Conservation (phyloP, 2,888 invertebrate species). For the Brachycybe producta region DNA sequence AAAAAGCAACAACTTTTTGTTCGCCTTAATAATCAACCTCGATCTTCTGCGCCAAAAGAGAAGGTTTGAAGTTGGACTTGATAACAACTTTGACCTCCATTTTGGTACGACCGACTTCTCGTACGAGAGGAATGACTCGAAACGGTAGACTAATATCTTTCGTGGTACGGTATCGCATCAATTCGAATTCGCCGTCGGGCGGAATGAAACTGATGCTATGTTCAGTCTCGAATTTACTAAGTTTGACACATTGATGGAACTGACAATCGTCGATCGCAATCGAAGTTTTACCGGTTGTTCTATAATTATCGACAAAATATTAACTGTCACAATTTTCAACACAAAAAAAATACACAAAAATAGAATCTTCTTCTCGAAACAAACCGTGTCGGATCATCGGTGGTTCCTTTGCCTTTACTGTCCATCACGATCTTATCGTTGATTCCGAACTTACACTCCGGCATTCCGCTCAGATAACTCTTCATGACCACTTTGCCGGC, state of each 20-base stretch:
- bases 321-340: background rate
- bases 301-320: background rate
- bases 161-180: conserved; percentile 99
- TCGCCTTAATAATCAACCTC: conserved; percentile 49
- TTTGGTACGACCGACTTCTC: conserved; percentile 95
- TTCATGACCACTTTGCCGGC: conserved; percentile 99
- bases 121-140: conserved; percentile 94
- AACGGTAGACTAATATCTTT: conserved; percentile 99
- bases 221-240: conserved; percentile 99
- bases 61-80: conserved; percentile 98
- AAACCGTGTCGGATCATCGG: conserved; percentile 18
- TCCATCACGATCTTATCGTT: conserved; percentile 99
- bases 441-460: conserved; percentile 98
- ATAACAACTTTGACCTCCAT: conserved; percentile 99
- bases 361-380: background rate
- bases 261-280: conserved; percentile 99
- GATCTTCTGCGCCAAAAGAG: conserved; percentile 94
- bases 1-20: background rate
- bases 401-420: conserved; percentile 30
- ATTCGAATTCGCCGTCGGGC: conserved; percentile 98
- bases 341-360: background rate
- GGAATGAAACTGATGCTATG: conserved; percentile 99
- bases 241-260: conserved; percentile 99
- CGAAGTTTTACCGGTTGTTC: conserved; percentile 75
- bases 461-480: conserved; percentile 98